Conservation (phyloP, 53 echinoderm and acorn worm genomes). For the Stichopus horrens region DNA sequence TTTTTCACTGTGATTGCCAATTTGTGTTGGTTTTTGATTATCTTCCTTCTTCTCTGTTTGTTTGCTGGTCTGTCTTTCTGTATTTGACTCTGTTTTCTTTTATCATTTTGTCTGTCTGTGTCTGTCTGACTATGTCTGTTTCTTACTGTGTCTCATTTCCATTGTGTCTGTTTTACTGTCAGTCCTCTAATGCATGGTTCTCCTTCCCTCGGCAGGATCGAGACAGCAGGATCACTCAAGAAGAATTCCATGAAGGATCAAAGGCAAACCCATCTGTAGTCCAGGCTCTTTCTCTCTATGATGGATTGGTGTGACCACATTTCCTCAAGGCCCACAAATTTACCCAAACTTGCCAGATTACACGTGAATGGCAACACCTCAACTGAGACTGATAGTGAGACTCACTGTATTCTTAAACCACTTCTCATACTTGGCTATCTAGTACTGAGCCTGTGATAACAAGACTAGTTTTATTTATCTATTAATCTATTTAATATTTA, state of each 20-base stretch:
- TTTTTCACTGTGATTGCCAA: too few relatives aligned
- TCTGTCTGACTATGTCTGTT: background rate
- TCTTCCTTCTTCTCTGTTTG: too few relatives aligned
- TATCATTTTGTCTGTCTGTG: background rate
- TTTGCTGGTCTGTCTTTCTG: conserved; percentile 71
- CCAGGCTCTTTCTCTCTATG: conserved; percentile 93
- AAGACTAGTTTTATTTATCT: too few relatives aligned
- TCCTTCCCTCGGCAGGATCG: conserved; percentile 29
- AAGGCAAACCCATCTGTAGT: conserved; percentile 92
- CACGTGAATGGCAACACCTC: too few relatives aligned
- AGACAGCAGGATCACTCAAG: conserved; percentile 65
- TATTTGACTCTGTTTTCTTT: conserved; percentile 77
- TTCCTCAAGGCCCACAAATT: background rate
- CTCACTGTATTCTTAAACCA: too few relatives aligned
- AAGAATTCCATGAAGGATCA: conserved; percentile 94
- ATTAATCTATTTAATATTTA: too few relatives aligned
- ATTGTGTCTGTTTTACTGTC: conserved; percentile 9
- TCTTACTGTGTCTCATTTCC: background rate
- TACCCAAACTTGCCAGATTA: background rate
- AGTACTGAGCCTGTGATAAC: too few relatives aligned
- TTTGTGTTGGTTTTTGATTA: too few relatives aligned
- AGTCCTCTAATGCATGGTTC: conserved; percentile 48
- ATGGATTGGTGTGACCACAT: conserved; percentile 79
- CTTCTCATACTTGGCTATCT: too few relatives aligned
- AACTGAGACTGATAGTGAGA: too few relatives aligned